Evolutionary conservation across 35 echinoderm and acorn worm genomes (phyloP).

Genomic region (Amphiura filiformis): DNA sequence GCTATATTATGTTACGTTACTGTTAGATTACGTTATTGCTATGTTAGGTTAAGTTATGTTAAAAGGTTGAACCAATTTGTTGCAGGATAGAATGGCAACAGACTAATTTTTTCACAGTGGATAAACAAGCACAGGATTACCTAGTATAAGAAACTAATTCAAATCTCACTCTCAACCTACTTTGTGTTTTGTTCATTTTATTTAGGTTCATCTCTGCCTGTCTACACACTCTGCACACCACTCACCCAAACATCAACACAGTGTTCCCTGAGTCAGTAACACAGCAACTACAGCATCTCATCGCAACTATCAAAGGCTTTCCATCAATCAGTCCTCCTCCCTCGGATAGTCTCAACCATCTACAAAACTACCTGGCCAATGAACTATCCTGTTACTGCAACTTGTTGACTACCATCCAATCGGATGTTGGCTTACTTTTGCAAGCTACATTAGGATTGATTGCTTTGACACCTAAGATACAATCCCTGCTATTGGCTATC

Average conservation of each 20-base stretch:
- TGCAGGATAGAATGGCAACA: too few species aligned
- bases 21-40: too few species aligned
- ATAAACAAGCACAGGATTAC: too few species aligned
- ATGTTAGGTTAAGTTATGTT: too few species aligned
- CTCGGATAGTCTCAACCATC: slow-evolving; percentile 62
- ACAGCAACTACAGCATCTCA: slow-evolving; percentile 9
- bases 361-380: slow-evolving; percentile 70
- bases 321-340: slow-evolving; percentile 15
- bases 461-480: slow-evolving; percentile 35
- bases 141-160: too few species aligned
- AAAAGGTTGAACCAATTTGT: too few species aligned
- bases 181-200: neutral
- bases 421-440: slow-evolving; percentile 54
- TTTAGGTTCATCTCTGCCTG: slow-evolving; percentile 48
- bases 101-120: too few species aligned
- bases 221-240: neutral
- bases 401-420: slow-evolving; percentile 34
- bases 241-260: neutral
- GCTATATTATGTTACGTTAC: too few species aligned
- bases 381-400: slow-evolving; percentile 34
- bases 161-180: neutral
- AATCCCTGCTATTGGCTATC: slow-evolving; percentile 38
- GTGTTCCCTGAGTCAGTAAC: neutral
- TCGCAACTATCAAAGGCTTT: slow-evolving; percentile 16
- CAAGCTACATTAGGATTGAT: slow-evolving; percentile 36